Evolutionary conservation across 2,797 vertebrate species (phyloP), one percentile per base, ranked within the genome.

Genomic region (Limnodromus scolopaceus): DNA sequence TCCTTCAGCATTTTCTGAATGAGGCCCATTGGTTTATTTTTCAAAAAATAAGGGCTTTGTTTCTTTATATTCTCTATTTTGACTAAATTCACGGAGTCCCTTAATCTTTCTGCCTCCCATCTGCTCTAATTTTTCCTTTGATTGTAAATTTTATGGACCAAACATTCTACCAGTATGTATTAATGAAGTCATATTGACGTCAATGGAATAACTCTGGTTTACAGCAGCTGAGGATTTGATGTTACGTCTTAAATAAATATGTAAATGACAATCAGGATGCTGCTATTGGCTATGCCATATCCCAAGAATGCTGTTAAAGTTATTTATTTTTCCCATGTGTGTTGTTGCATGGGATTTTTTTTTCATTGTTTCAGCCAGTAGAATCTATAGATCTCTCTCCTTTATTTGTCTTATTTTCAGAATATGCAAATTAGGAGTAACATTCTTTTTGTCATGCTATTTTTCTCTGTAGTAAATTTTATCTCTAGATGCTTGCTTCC

Each of bases 381-480:
- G 61, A 60, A 93, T 87, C 39, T 87, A 69, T 69, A 51, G 19
- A 48, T 77, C 19, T 63, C 15, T 81, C 45, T 86, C n/a, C 16
- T 84, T 91, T 84, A 92, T 87, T 91, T 82, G 36, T 14, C 23
- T 95, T 84, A 39, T 90, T 81, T 96, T 88, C 68, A 87, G 43
- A 78, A 91, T 76, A 84, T 89, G 48, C 14, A 82, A 74, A 89
- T 66, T 45, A 78, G 11, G 9, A 69, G 3, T 61, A 78, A 43
- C 6, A 15, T 80, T 87, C 19, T 75, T 91, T 71, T 53, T 93
- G 55, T 82, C 39, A 24, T 2, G 16, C 3, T 88, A 0, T 80
- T 91, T 91, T 88, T 58, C 39, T 63, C n/a, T 46, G 36, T 34
- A 39, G 24, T 79, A 78, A 89, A 57, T 84, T 88, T 20, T 70